Base-by-base conservation (phyloP, 2,113 vertebrate species). In the Tiliqua scincoides region DNA sequence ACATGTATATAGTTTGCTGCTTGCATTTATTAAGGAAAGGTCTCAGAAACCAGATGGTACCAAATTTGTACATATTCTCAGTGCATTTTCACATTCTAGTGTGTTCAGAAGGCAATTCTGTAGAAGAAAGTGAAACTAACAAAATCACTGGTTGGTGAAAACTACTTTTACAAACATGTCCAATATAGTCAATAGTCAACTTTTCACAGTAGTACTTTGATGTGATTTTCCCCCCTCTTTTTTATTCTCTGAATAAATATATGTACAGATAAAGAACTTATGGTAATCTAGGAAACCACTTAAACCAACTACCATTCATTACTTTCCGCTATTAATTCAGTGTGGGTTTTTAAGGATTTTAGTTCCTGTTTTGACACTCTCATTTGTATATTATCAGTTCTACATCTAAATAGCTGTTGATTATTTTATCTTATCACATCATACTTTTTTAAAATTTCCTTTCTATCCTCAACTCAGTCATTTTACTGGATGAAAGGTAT, bases 71-170 rank as follows among this genome's bases (percentile, higher is more conserved):
- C 95, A 91, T 96, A 96, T 96, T 96, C 93, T 95, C 95, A 94
- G 95, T 93, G 90, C 95, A 96, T 88, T 94, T 95, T 94, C 93
- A 96, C 94, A 95, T 96, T 0, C 85, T 92, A 90, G 96, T 96
- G 96, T 96, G 95, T 95, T 95, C 92, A 94, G 92, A 54, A 93
- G 95, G 89, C 95, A 96, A 92, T 95, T 95, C 95, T 94, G 95
- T 96, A 93, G 92, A 91, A 93, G 96, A 97, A 96, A 97, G 96
- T 97, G 96, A 97, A 96, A 96, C 96, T 96, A 95, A 96, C 94
- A 91, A 93, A 95, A 94, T 93, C 93, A 93, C 91, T 88, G 85
- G 94, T 92, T 95, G 96, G 95, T 94, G 91, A 95, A 93, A 91
- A 92, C 87, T 95, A 95, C 93, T 96, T 96, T 93, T 30, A 73